Evolutionary conservation across 1,140 invertebrate genomes (phyloP).

Genomic region (Zophobas morio): DNA sequence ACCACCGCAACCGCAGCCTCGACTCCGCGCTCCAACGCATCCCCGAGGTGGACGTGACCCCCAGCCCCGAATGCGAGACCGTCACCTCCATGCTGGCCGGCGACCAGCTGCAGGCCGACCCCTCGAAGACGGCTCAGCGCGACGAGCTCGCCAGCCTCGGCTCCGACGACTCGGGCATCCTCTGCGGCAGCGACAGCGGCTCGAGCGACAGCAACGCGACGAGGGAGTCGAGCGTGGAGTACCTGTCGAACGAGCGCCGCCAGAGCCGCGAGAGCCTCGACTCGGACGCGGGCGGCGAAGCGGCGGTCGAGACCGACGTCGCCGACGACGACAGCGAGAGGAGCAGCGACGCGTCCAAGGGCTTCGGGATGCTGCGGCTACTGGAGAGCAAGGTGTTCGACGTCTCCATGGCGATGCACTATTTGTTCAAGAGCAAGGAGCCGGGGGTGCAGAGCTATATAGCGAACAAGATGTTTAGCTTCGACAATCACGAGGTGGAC

Average conservation of each 20-base stretch:
- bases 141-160: slow-evolving; percentile 83
- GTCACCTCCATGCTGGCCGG: slow-evolving; percentile 22
- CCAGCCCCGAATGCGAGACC: slow-evolving; percentile 82
- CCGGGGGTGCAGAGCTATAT: slow-evolving; percentile 96
- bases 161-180: slow-evolving; percentile 89
- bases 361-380: slow-evolving; percentile 80
- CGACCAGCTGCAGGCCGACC: slow-evolving; percentile 4
- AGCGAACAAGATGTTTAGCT: slow-evolving; percentile 97
- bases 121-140: slow-evolving; percentile 65
- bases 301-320: slow-evolving; percentile 34
- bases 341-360: slow-evolving; percentile 51
- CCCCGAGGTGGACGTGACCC: slow-evolving; percentile 86
- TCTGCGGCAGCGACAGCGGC: slow-evolving; percentile 79
- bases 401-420: slow-evolving; percentile 97
- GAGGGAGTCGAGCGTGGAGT: slow-evolving; percentile 67
- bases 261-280: slow-evolving; percentile 78
- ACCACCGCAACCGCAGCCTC: slow-evolving; percentile 89
- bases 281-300: not conserved
- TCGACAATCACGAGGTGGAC: slow-evolving; percentile 92
- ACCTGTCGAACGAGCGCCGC: slow-evolving; percentile 70
- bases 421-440: slow-evolving; percentile 99
- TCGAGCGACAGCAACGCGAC: slow-evolving; percentile 65
- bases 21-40: slow-evolving; percentile 90
- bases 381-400: slow-evolving; percentile 98
- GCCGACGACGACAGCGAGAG: not conserved